phyloP scores from a whole-genome alignment of 2,797 vertebrate species.

The Acipenser oxyrinchus region DNA sequence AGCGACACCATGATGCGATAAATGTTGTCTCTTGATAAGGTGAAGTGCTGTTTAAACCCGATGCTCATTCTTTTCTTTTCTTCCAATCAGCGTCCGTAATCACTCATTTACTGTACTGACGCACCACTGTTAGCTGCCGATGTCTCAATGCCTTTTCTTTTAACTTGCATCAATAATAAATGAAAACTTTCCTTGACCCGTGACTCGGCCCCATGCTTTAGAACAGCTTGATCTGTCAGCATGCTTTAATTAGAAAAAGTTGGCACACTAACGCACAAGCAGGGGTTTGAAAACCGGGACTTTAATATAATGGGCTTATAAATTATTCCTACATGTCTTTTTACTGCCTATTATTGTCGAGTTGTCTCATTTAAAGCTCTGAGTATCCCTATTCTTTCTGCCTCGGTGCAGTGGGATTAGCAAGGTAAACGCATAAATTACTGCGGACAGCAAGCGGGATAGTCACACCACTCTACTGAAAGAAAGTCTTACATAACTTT shows the following conservation, averaged over 20 bases:
- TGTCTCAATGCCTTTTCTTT: constrained; percentile 9
- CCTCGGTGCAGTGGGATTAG: too few relatives aligned
- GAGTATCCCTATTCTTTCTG: constrained; percentile 19
- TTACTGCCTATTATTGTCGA: constrained; percentile 26
- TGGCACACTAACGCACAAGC: constrained; percentile 15
- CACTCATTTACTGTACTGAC: background rate
- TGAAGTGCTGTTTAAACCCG: too few relatives aligned
- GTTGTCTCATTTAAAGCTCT: constrained; percentile 34
- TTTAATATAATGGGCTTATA: constrained; percentile 33
- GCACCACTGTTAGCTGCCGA: background rate
- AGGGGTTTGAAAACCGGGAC: constrained; percentile 31
- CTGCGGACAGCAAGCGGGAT: too few relatives aligned
- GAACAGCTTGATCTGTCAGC: constrained; percentile 44
- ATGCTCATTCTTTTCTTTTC: too few relatives aligned
- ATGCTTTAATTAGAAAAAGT: constrained; percentile 43
- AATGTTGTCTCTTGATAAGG: too few relatives aligned
- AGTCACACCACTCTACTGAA: too few relatives aligned
- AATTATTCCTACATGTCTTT: constrained; percentile 40
- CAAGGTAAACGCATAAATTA: too few relatives aligned
- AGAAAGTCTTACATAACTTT: too few relatives aligned
- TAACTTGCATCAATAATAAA: constrained; percentile 40
- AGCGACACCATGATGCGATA: too few relatives aligned
- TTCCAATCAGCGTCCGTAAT: background rate
- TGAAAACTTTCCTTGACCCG: constrained; percentile 41
- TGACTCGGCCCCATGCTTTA: constrained; percentile 28